Conservation (phyloP, 2,113 vertebrate species). For the Delphinapterus leucas region DNA sequence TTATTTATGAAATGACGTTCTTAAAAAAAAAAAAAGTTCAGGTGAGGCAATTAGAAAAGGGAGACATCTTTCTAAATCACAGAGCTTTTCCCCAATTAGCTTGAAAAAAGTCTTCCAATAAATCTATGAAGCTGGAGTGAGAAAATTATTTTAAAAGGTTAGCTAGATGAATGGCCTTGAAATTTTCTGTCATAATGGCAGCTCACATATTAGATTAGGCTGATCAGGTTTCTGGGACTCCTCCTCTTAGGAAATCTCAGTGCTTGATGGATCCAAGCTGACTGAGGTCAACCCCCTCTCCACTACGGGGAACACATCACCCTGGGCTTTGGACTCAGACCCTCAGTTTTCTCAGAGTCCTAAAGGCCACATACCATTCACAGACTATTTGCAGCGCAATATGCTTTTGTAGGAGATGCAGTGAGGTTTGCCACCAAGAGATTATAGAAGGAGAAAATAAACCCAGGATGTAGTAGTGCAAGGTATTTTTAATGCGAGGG, state of each 20-base stretch:
- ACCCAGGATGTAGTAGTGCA: neutral
- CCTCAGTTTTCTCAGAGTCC: neutral
- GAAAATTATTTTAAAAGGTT: slow-evolving; percentile 38
- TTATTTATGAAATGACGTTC: neutral
- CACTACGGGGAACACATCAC: neutral
- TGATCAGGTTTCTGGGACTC: neutral
- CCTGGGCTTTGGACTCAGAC: neutral
- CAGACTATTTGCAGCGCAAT: neutral
- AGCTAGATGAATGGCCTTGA: slow-evolving; percentile 18
- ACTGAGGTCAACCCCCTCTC: neutral
- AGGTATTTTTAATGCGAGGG: neutral
- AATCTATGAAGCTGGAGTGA: neutral
- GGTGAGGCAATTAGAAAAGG: neutral
- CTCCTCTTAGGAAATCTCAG: neutral
- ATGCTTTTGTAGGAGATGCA: neutral
- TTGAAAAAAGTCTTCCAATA: slow-evolving; percentile 12
- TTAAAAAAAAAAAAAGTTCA: neutral
- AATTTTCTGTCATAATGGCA: slow-evolving; percentile 36
- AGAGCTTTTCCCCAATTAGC: slow-evolving; percentile 2
- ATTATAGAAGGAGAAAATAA: neutral
- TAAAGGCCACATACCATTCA: neutral
- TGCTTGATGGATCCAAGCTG: neutral
- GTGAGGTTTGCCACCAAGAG: neutral
- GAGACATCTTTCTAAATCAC: neutral
- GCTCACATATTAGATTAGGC: neutral